Conservation (phyloP, 2,113 vertebrate species). For the Benitochromis conjunctus region DNA sequence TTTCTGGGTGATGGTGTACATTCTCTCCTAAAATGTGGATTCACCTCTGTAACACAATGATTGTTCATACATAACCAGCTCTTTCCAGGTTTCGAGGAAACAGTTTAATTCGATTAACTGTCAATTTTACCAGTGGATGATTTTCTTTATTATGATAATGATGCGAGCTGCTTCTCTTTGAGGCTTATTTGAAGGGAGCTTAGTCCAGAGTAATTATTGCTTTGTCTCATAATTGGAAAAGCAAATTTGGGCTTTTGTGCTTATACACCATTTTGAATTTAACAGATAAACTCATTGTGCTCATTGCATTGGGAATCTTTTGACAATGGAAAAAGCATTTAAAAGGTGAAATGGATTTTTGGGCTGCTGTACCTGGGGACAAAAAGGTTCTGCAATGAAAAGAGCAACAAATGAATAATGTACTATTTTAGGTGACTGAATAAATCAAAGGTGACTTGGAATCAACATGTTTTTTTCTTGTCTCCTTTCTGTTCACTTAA, state of each 20-base stretch:
- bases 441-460: conserved; percentile 51
- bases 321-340: conserved; percentile 38
- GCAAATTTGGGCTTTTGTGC: conserved; percentile 44
- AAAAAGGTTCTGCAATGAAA: conserved; percentile 31
- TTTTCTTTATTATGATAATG: conserved; percentile 32
- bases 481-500: background rate
- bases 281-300: conserved; percentile 44
- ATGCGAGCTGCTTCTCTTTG: conserved; percentile 18
- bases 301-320: conserved; percentile 23
- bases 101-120: conserved; percentile 12
- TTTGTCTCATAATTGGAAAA: conserved; percentile 30
- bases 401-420: conserved; percentile 22
- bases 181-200: conserved; percentile 29
- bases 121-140: conserved; percentile 11
- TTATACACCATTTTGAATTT: conserved; percentile 29
- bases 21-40: background rate
- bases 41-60: background rate
- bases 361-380: conserved; percentile 17
- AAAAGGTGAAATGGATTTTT: conserved; percentile 47
- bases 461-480: background rate
- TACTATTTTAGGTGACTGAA: conserved; percentile 50
- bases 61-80: background rate
- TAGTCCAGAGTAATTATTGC: conserved; percentile 45
- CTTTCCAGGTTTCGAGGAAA: background rate
- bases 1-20: background rate